Conservation (phyloP, 2,888 invertebrate genomes). For the Gymnocheta viridis region DNA sequence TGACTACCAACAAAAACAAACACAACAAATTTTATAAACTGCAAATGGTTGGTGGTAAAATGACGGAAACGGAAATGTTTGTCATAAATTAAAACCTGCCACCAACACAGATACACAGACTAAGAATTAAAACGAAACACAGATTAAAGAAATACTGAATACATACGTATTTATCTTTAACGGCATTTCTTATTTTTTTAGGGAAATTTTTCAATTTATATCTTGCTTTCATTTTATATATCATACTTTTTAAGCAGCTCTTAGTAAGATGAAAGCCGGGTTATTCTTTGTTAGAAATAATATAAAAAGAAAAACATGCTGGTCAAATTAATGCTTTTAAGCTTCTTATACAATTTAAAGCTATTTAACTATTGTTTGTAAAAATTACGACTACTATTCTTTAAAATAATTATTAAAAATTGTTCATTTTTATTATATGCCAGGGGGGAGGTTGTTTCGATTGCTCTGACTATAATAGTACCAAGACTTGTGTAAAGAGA, state of each 20-base stretch:
- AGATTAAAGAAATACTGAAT: background rate
- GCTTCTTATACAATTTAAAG: background rate
- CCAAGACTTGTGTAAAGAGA: no score
- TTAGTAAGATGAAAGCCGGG: background rate
- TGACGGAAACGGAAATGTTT: constrained; percentile 51
- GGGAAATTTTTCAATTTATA: background rate
- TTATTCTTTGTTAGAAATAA: background rate
- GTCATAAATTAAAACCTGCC: constrained; percentile 52
- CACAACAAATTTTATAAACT: constrained; percentile 31
- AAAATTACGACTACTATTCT: background rate
- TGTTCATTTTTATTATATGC: no score
- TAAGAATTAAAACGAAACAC: constrained; percentile 2
- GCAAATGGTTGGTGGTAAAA: constrained; percentile 53
- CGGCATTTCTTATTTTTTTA: background rate
- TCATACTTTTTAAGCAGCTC: no score
- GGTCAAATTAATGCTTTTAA: background rate
- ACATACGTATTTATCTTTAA: background rate
- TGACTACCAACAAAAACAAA: constrained; percentile 24
- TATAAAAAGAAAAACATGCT: background rate
- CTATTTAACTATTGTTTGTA: background rate
- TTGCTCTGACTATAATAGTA: no score
- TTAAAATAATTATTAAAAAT: no score
- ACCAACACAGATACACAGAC: constrained; percentile 14
- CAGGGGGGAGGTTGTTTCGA: no score
- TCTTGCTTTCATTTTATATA: background rate